These are phyloP conservation scores for Heliconius erato DNA, from an alignment of 2,888 invertebrate species.

Conservation along the genomic window DNA sequence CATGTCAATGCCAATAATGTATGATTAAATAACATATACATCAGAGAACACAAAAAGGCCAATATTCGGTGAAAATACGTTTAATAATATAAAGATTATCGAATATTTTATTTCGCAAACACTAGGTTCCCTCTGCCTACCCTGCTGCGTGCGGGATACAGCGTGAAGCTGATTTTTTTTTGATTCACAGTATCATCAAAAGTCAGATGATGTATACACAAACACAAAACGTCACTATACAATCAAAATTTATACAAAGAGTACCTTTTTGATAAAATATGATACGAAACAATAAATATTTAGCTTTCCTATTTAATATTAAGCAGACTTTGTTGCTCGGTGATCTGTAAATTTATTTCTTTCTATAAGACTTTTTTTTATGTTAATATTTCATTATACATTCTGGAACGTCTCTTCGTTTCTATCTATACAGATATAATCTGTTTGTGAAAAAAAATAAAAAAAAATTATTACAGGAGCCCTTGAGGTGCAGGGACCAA, in stretches of 20 bases:
- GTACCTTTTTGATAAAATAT: conserved; percentile 7
- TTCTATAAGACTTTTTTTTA: conserved; percentile 16
- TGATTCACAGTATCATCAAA: neutral
- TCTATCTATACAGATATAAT: neutral
- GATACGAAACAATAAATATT: conserved; percentile 10
- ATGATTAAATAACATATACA: no score
- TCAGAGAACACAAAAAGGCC: no score
- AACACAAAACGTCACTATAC: neutral
- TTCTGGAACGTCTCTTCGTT: no score
- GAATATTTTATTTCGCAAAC: no score
- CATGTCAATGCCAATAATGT: no score
- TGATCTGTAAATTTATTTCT: conserved; percentile 30
- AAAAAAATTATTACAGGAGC: neutral
- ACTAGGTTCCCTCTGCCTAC: no score
- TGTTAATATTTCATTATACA: conserved; percentile 22
- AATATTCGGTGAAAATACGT: no score
- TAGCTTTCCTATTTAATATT: conserved; percentile 23
- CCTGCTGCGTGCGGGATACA: no score
- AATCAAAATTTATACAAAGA: conserved; percentile 8
- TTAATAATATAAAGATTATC: no score
- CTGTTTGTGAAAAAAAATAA: neutral
- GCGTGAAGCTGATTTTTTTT: no score
- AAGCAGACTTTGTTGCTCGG: conserved; percentile 20
- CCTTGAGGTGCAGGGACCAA: no score
- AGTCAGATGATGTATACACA: neutral